Percentiles rank a stretch among this genome's conserved stretches.
Evolutionary conservation across 1,140 invertebrate species (phyloP).

Genomic region (Pissodes strobi): DNA sequence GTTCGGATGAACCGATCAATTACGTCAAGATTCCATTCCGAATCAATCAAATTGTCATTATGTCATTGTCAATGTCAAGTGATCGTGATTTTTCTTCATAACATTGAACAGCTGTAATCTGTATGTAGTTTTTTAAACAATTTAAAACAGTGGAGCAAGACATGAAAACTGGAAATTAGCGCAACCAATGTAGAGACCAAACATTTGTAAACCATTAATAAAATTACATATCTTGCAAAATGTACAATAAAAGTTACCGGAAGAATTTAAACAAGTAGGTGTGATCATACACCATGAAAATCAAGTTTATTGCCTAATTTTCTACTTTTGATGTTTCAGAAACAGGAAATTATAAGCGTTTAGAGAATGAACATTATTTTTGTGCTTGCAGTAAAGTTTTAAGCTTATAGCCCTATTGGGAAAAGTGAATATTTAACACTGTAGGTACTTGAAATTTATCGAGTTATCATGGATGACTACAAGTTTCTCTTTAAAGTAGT

Average conservation of each 20-base stretch:
- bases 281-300: slow-evolving; percentile 18
- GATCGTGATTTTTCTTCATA: not conserved
- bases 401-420: no score
- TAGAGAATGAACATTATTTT: slow-evolving; percentile 6
- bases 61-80: not conserved
- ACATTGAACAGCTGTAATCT: not conserved
- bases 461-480: slow-evolving; percentile 92
- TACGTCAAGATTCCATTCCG: no score
- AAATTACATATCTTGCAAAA: slow-evolving; percentile 13
- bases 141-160: not conserved
- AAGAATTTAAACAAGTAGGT: slow-evolving; percentile 22
- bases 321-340: not conserved
- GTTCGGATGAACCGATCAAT: no score
- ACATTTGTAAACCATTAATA: not conserved
- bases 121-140: not conserved
- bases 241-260: slow-evolving; percentile 8
- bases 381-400: no score
- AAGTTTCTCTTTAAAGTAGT: slow-evolving; percentile 99
- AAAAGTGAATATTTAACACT: no score
- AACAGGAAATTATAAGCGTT: not conserved
- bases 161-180: slow-evolving; percentile 1
- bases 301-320: not conserved
- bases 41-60: no score
- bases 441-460: no score
- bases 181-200: not conserved